A percentile compares a stretch with the other conserved stretches of the same genome.
Evolutionary conservation across 2,888 invertebrate genomes (phyloP).

Genomic region (Aradus depressus): DNA sequence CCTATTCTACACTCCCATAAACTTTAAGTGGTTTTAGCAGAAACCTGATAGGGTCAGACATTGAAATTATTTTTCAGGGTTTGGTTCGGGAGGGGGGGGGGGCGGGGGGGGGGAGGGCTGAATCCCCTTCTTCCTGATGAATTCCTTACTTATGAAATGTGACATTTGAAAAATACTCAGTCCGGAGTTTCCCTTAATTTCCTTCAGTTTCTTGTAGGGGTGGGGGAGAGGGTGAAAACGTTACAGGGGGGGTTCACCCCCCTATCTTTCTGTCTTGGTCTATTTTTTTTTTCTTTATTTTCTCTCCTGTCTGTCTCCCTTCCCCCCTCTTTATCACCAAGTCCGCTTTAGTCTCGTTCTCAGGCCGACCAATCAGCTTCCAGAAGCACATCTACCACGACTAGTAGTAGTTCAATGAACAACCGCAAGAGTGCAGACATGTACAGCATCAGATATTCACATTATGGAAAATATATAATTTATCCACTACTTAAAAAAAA

Average conservation of each 20-base stretch:
- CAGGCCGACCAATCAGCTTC: constrained; percentile 17
- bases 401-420: constrained; percentile 16
- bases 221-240: constrained; percentile 27
- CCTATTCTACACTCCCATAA: too few relatives aligned
- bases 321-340: constrained; percentile 26
- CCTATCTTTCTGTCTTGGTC: constrained; percentile 31
- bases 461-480: too few relatives aligned
- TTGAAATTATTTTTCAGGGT: too few relatives aligned
- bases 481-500: too few relatives aligned
- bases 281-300: constrained; percentile 30
- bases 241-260: constrained; percentile 21
- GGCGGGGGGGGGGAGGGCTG: too few relatives aligned
- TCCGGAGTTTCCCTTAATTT: constrained; percentile 28
- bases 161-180: constrained; percentile 30
- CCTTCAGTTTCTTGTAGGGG: constrained; percentile 15
- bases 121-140: constrained; percentile 24
- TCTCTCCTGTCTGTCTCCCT: constrained; percentile 26
- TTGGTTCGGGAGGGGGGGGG: too few relatives aligned
- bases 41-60: too few relatives aligned
- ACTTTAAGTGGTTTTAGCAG: too few relatives aligned
- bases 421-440: constrained; percentile 17
- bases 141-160: constrained; percentile 28
- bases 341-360: constrained; percentile 25
- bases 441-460: constrained; percentile 7
- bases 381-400: background rate